Base-by-base conservation (phyloP, 1,140 invertebrate species). In the Platyura marginata region DNA sequence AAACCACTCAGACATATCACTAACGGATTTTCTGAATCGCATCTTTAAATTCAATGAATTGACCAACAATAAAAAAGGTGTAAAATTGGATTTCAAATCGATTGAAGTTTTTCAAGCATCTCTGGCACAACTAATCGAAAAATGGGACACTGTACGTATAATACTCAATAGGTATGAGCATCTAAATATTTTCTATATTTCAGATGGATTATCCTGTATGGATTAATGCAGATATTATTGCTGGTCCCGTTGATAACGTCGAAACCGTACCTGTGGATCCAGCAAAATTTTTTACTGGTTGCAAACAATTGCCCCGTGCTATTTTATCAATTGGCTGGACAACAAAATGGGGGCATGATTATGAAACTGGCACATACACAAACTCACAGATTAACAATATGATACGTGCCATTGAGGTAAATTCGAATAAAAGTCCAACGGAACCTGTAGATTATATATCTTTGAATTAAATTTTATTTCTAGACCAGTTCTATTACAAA, bases 281-380 rank as follows among this genome's bases (percentile, higher is more conserved):
- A 0, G 62, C 59, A 2, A 52, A 64, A 18, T 93, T 93, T 59
- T 56, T 59, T 47, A 53, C 50, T 21, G 68, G 52, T 2, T 62
- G 64, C 0, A 64, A 70, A 15, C 59, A 67, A 35, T 78, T 84
- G 45, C 72, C 77, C 1, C 49, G 51, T 8, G 67, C 72, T 2
- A 78, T 76, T 0, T 58, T 92, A 8, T 91, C 87, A 2, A 63
- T 89, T 15, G 90, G 90, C 13, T 94, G 90, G 90, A 89, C 82
- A 2, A 90, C 86, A 1, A 65, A 66, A 35, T 73, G 71, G 51
- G 69, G 65, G 1, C 56, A 57, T 1, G 61, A 69, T 40, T 57
- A 59, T 8, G 69, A 65, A 0, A 63, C 67, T 21, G 69, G 69
- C 2, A 63, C 65, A 15, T 92, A 91, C 57, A 77, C 68, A 0